These are phyloP conservation scores for Melanostoma mellinum DNA, from an alignment of 2,888 invertebrate genomes.

Conservation along the genomic window DNA sequence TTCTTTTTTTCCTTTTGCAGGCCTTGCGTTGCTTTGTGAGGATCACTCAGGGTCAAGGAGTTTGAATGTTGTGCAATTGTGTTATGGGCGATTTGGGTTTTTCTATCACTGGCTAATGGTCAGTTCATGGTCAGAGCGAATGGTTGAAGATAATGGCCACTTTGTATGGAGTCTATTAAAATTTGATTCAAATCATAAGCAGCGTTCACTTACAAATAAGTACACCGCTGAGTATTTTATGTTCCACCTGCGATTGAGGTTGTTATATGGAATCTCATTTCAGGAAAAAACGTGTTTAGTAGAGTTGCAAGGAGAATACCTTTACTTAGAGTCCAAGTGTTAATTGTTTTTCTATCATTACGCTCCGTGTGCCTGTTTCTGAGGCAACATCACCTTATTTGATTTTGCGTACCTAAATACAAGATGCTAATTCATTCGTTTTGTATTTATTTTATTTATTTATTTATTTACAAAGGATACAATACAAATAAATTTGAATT, in stretches of 20 bases:
- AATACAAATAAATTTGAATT: too few species aligned
- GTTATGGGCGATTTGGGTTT: conserved; percentile 25
- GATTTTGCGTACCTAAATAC: too few species aligned
- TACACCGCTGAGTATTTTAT: conserved; percentile 19
- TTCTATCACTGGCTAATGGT: conserved; percentile 26
- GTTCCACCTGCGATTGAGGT: conserved; percentile 26
- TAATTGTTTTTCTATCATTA: too few species aligned
- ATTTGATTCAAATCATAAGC: conserved; percentile 16
- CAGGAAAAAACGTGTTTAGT: conserved; percentile 29
- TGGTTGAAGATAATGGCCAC: conserved; percentile 31
- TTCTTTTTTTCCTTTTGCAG: not conserved
- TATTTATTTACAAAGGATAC: too few species aligned
- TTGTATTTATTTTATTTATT: too few species aligned
- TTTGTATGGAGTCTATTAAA: conserved; percentile 36
- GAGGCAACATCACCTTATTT: too few species aligned
- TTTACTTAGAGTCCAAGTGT: too few species aligned
- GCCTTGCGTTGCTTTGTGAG: not conserved
- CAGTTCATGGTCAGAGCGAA: conserved; percentile 44
- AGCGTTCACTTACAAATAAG: conserved; percentile 9
- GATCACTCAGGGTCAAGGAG: conserved; percentile 45
- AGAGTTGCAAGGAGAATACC: not conserved
- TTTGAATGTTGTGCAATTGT: conserved; percentile 54
- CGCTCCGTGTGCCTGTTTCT: too few species aligned
- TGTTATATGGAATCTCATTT: not conserved
- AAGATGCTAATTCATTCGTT: too few species aligned